Conservation (phyloP, 2,113 vertebrate genomes). For the Ophthalmotilapia sp. region DNA sequence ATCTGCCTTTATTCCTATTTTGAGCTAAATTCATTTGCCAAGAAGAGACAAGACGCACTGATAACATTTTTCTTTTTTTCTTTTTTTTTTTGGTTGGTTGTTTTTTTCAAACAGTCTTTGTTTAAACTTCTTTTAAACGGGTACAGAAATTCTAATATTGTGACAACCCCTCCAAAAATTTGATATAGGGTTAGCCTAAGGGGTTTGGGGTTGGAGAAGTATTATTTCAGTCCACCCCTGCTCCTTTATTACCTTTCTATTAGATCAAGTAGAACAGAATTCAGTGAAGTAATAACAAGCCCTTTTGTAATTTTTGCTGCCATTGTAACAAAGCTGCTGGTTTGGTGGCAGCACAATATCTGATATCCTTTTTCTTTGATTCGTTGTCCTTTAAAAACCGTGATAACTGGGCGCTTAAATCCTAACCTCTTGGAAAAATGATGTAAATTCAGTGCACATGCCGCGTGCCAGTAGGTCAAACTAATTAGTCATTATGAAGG, state of each 20-base stretch:
- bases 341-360: background rate
- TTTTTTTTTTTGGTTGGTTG: background rate
- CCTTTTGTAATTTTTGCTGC: background rate
- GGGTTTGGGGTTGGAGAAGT: background rate
- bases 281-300: background rate
- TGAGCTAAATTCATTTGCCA: background rate
- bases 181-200: background rate
- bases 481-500: background rate
- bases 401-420: background rate
- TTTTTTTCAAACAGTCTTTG: background rate
- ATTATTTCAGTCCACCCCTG: background rate
- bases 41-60: background rate
- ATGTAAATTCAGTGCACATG: background rate
- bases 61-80: background rate
- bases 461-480: background rate
- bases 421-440: background rate
- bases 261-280: background rate
- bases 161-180: background rate
- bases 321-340: background rate
- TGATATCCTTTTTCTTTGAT: background rate
- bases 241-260: background rate
- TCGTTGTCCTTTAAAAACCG: fast-evolving
- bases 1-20: background rate
- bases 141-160: background rate
- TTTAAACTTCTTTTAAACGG: background rate